A percentile compares a stretch with the other conserved stretches of the same genome.
phyloP scores from a whole-genome alignment of 1,140 invertebrate genomes.

The Diabrotica virgifera region DNA sequence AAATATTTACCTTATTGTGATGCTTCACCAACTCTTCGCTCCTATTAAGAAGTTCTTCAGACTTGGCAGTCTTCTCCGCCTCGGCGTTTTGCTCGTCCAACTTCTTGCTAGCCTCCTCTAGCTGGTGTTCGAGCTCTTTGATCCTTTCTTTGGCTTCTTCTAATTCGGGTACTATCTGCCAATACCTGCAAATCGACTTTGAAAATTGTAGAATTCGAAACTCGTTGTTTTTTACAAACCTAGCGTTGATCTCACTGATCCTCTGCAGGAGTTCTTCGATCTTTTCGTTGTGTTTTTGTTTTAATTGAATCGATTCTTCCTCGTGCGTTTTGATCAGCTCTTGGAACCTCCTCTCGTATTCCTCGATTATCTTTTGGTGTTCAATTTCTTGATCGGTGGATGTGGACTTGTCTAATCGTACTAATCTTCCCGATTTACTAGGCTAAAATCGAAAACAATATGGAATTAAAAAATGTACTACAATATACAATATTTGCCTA shows the following conservation, averaged over 20 bases:
- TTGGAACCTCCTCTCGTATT: conserved; percentile 70
- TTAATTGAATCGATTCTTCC: conserved; percentile 66
- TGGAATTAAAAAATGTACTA: no score
- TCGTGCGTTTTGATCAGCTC: conserved; percentile 68
- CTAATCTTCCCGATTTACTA: not conserved
- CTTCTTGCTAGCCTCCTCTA: conserved; percentile 65
- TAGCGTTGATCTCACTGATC: conserved; percentile 72
- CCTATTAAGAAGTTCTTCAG: conserved; percentile 51
- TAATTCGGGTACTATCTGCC: conserved; percentile 65
- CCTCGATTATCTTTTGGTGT: conserved; percentile 62
- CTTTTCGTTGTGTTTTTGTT: conserved; percentile 76
- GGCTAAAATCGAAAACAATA: not conserved
- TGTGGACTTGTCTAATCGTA: not conserved
- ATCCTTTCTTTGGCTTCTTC: conserved; percentile 65
- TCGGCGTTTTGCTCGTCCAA: conserved; percentile 69
- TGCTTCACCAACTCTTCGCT: not conserved
- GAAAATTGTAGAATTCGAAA: no score
- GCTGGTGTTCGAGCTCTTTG: conserved; percentile 63
- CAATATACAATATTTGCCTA: no score
- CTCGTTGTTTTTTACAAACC: conserved; percentile 49
- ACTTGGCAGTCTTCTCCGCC: conserved; percentile 66
- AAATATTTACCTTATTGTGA: conserved; percentile 4
- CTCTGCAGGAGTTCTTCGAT: conserved; percentile 73
- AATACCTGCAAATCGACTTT: conserved; percentile 52
- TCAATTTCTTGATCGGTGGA: conserved; percentile 56